Percentiles rank a stretch among this genome's conserved stretches.
phyloP scores from a whole-genome alignment of 2,888 invertebrate genomes.

The Diaperis boleti region DNA sequence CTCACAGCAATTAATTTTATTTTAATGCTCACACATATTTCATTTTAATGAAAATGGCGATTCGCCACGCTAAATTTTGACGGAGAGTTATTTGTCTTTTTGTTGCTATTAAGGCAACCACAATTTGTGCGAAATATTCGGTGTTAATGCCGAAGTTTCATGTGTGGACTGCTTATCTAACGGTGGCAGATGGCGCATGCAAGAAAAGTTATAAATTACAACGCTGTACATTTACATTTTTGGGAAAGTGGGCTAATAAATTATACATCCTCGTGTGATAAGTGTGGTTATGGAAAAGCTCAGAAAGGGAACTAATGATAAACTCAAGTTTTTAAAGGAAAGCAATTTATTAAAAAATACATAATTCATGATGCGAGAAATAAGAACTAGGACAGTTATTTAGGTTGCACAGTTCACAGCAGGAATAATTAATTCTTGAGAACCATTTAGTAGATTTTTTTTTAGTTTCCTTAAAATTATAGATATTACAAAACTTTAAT shows the following conservation, averaged over 20 bases:
- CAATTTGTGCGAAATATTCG: constrained; percentile 30
- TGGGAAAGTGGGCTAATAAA: not conserved
- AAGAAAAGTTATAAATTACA: constrained; percentile 2
- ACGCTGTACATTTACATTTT: constrained; percentile 14
- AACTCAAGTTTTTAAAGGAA: not conserved
- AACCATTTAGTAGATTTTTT: too few species aligned
- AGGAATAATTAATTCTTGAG: too few species aligned
- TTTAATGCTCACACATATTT: constrained; percentile 44
- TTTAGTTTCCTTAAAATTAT: too few species aligned
- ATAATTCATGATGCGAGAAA: too few species aligned
- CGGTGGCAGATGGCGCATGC: constrained; percentile 6
- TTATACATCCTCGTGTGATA: not conserved
- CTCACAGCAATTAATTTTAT: constrained; percentile 45
- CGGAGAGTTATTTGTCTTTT: constrained; percentile 37
- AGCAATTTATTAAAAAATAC: too few species aligned
- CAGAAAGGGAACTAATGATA: not conserved
- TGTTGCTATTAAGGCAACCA: constrained; percentile 16
- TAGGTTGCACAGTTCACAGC: too few species aligned
- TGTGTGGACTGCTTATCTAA: constrained; percentile 27
- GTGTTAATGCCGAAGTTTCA: constrained; percentile 28
- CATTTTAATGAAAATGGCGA: constrained; percentile 48
- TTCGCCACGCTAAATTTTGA: constrained; percentile 46
- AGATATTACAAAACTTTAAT: too few species aligned
- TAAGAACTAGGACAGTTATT: too few species aligned
- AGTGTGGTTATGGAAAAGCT: not conserved